Base-by-base conservation (phyloP, 2,797 vertebrate genomes). In the Mallotus villosus region DNA sequence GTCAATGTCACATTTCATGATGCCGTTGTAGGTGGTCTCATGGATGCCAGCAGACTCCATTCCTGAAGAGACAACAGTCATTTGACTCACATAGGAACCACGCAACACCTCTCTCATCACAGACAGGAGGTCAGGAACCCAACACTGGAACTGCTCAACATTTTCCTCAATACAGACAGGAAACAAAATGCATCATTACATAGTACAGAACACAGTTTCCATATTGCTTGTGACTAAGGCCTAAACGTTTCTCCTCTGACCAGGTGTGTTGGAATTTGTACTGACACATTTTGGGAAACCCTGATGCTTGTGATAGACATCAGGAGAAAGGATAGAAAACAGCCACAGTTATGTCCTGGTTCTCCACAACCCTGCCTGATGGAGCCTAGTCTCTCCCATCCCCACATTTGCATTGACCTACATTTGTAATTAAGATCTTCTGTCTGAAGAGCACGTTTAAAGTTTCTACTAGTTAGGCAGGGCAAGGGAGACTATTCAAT, bases 1-100 rank as follows among this genome's bases (percentile, higher is more conserved):
- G 87, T 96, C 95, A 8, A 95, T 94, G 84, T 96, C 95, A 0
- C 95, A 95, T 82, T 96, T 96, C 95, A 96, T 95, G 88, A 95
- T 96, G 87, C 94, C 94, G 73, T 96, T 96, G 89, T 95, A 96
- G 63, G 94, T 95, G 0, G 95, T 95, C 86, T 96, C 95, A n/a
- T 96, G 94, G 84, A 96, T 96, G 3, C 94, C 95, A 0, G 94
- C 94, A 0, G 94, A 95, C 70, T 96, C 95, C 95, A 96, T 96
- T 74, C 95, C 95, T 96, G 75, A 24, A 24, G 25, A 21, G 58
- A 27, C 22, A 14, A 14, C 22, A 27, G 59, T 61, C 59, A 14
- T 55, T 55, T n/a, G 51, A 9, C 51, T n/a, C 16, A 55, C 19
- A 55, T 16, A n/a, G 51, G 19, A n/a, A 55, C 16, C 3, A n/a